Percentiles rank a stretch among this genome's conserved stretches.
phyloP scores from a whole-genome alignment of 2,113 vertebrate species.

The Scytalopus superciliaris region DNA sequence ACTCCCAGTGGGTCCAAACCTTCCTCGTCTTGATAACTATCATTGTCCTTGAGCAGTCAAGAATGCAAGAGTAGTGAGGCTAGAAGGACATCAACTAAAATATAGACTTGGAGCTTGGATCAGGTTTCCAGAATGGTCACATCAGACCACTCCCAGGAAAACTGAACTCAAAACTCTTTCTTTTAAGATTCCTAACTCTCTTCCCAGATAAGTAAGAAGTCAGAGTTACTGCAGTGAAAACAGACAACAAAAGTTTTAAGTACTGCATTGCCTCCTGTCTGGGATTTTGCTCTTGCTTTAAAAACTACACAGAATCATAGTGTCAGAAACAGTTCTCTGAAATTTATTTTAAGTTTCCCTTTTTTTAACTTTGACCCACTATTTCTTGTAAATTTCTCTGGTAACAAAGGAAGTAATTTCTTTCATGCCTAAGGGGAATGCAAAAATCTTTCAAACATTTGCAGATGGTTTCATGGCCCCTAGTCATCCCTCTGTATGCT shows the following conservation, averaged over 20 bases:
- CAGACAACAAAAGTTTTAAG: neutral
- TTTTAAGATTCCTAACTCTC: neutral
- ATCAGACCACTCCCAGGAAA: neutral
- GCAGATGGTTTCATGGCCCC: constrained; percentile 26
- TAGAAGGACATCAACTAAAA: neutral
- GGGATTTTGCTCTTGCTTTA: neutral
- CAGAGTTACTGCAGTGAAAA: neutral
- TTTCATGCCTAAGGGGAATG: neutral
- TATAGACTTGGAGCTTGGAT: neutral
- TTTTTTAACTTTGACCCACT: constrained; percentile 20
- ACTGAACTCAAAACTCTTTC: neutral
- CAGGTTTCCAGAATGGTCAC: neutral
- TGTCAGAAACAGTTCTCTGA: neutral
- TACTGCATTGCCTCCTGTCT: neutral
- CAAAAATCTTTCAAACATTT: constrained; percentile 41
- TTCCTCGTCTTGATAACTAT: neutral
- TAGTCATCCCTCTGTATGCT: constrained; percentile 11
- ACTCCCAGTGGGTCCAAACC: neutral
- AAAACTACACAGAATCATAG: neutral
- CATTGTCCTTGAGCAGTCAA: neutral
- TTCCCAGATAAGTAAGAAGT: neutral
- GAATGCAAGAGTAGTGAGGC: neutral
- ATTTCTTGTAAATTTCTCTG: neutral
- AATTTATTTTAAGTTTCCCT: constrained; percentile 15
- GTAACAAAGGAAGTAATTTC: constrained; percentile 5